Conservation (phyloP, 2,113 vertebrate species). For the Miniopterus natalensis region DNA sequence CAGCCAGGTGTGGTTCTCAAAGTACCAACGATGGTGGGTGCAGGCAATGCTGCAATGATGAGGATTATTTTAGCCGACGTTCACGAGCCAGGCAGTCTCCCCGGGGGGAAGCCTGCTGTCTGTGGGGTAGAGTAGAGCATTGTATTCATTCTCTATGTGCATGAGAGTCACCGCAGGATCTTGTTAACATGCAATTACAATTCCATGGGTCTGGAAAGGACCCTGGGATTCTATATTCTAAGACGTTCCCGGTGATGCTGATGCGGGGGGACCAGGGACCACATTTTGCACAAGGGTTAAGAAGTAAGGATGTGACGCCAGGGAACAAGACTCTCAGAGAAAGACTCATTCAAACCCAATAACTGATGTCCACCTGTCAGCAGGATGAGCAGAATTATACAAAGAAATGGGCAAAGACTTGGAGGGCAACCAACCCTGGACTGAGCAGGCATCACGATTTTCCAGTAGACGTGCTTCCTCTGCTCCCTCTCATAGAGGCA, state of each 20-base stretch:
- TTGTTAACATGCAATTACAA: not conserved
- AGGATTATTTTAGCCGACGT: too few relatives aligned
- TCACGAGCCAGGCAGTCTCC: not conserved
- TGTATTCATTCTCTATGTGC: too few relatives aligned
- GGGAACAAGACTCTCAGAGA: not conserved
- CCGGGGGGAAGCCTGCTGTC: not conserved
- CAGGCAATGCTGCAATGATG: too few relatives aligned
- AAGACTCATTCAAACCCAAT: not conserved
- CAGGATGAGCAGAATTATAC: too few relatives aligned
- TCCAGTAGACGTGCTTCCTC: not conserved
- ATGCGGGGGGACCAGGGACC: fast-evolving
- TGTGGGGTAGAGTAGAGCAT: too few relatives aligned
- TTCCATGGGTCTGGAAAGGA: not conserved
- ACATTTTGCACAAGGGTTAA: too few relatives aligned
- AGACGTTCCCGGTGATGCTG: too few relatives aligned
- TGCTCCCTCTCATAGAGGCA: not conserved
- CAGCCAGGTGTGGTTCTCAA: not conserved
- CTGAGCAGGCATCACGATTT: too few relatives aligned
- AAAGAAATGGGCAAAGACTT: not conserved
- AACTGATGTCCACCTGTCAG: not conserved
- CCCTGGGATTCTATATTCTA: not conserved
- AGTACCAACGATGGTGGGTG: too few relatives aligned
- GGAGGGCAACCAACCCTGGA: not conserved
- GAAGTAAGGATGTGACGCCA: not conserved
- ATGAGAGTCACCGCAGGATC: fast-evolving